Base-by-base conservation (phyloP, 2,797 vertebrate genomes). In the Brachyrhaphis roseni region DNA sequence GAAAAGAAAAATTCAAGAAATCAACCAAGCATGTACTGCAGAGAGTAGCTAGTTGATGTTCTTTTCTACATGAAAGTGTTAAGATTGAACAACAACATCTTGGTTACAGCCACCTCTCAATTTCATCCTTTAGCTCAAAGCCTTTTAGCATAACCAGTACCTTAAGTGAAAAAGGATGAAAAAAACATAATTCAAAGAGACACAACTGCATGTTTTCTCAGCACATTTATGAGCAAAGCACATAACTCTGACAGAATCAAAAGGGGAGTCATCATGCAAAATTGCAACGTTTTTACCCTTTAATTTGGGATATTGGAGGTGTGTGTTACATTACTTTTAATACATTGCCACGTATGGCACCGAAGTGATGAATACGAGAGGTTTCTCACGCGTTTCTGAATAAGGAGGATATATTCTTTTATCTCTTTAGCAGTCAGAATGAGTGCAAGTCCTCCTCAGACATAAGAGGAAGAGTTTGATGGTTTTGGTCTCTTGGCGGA, bases 41-140 rank as follows among this genome's bases (percentile, higher is more conserved):
- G 36, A 28, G 59, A 68, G 74, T 13, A 62, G 66, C 62, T 59
- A 70, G 55, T 76, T 39, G 72, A 77, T 43, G 74, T 72, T 75
- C 34, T 2, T 2, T 57, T 73, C 57, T 1, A 62, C 57, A 76
- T 84, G 45, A 80, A 47, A 18, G 36, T 16, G 5, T 71, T 41
- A 59, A 80, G 75, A 79, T 78, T 80, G 78, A 82, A 85, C 55
- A 74, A 23, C 68, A 75, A 72, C 82, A 79, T 45, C 73, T 79
- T 49, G 36, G 47, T 82, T 26, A 68, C 62, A 39, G 4, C 34
- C 62, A 66, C 18, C 62, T 66, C 20, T 68, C 4, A 75, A 46
- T 55, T 78, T 70, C 81, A 77, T 75, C 75, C 77, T 78, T 82
- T 13, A 47, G 78, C 55, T 79, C 74, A 77, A 62, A 78, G n/a